Percentiles rank a stretch among this genome's conserved stretches.
Evolutionary conservation across 2,888 invertebrate genomes (phyloP).

Genomic region (Dione juno): DNA sequence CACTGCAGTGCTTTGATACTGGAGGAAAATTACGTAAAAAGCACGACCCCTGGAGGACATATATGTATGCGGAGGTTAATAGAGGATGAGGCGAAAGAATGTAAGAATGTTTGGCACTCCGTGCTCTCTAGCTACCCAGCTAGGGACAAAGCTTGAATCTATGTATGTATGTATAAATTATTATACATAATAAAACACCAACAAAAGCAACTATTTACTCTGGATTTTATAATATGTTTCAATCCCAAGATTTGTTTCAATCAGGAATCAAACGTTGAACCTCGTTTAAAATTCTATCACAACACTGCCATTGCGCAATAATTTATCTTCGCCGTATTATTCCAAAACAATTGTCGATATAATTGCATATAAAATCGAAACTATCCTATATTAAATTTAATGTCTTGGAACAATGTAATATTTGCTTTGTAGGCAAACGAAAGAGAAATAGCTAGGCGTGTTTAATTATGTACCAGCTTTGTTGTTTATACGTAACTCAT

Average conservation of each 20-base stretch:
- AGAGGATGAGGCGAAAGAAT: too few relatives aligned
- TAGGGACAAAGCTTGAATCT: too few relatives aligned
- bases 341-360: background rate
- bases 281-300: background rate
- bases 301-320: background rate
- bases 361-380: slow-evolving; percentile 27
- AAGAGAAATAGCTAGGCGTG: slow-evolving; percentile 23
- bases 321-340: background rate
- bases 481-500: slow-evolving; percentile 18
- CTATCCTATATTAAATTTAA: slow-evolving; percentile 21
- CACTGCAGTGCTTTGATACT: too few relatives aligned
- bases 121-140: too few relatives aligned
- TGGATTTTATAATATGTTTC: too few relatives aligned
- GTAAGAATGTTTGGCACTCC: too few relatives aligned
- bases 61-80: too few relatives aligned
- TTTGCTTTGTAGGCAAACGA: slow-evolving; percentile 19
- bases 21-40: too few relatives aligned
- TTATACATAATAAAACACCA: too few relatives aligned
- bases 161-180: too few relatives aligned
- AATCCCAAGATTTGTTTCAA: background rate
- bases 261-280: background rate
- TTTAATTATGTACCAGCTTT: slow-evolving; percentile 25
- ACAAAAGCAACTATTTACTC: too few relatives aligned
- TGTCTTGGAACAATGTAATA: slow-evolving; percentile 14
- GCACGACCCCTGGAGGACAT: too few relatives aligned